These are phyloP conservation scores for Sylvicapra grimmia DNA, from an alignment of 2,113 vertebrate genomes.

Conservation along the genomic window DNA sequence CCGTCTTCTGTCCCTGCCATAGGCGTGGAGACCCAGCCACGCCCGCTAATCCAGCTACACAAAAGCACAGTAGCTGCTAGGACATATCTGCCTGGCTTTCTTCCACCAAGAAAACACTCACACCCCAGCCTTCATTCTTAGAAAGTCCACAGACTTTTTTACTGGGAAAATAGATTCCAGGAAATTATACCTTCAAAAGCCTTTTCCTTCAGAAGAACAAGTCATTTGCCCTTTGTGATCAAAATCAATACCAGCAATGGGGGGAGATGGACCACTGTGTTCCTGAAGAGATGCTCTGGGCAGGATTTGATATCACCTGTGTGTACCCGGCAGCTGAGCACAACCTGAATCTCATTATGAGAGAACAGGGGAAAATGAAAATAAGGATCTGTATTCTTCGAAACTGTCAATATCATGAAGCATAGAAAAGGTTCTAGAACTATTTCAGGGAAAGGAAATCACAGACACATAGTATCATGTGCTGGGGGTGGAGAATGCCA, in stretches of 20 bases:
- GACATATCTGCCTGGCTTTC: background rate
- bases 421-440: background rate
- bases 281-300: background rate
- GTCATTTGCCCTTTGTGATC: background rate
- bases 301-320: background rate
- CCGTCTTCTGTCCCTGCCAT: accelerated
- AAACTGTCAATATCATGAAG: background rate
- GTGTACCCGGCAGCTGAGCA: background rate
- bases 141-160: background rate
- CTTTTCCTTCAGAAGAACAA: background rate
- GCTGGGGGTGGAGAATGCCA: background rate
- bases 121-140: background rate
- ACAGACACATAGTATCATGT: background rate
- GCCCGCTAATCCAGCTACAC: accelerated
- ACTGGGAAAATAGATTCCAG: background rate
- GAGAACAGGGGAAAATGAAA: background rate
- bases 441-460: background rate
- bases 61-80: background rate
- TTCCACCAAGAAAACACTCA: background rate
- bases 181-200: background rate
- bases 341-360: background rate
- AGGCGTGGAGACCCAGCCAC: background rate
- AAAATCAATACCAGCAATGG: background rate
- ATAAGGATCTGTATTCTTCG: background rate
- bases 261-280: background rate